These are phyloP conservation scores for Nixonia krombeini DNA, from an alignment of 1,140 invertebrate species.

Conservation along the genomic window DNA sequence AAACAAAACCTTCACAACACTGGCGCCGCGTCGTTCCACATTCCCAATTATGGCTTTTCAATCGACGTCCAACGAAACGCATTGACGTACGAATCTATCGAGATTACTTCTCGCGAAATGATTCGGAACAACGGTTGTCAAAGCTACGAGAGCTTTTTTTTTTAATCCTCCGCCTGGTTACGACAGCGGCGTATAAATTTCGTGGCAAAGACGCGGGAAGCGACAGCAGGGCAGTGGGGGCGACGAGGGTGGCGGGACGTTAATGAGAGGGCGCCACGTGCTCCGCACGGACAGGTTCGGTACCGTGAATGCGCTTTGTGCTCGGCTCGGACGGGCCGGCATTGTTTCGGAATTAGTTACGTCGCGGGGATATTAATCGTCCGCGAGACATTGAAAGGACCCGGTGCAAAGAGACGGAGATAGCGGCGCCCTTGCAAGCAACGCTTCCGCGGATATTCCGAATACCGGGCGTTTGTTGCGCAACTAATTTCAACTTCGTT, in stretches of 20 bases:
- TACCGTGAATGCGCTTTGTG: conserved; percentile 46
- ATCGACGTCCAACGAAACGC: too few relatives aligned
- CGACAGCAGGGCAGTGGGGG: too few relatives aligned
- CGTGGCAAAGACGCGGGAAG: conserved; percentile 21
- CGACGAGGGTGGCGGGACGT: conserved; percentile 9
- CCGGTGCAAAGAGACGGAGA: not conserved
- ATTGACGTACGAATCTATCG: too few relatives aligned
- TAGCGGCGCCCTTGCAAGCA: not conserved
- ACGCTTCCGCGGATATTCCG: conserved; percentile 11
- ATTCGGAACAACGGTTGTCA: too few relatives aligned
- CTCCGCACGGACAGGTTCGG: conserved; percentile 16
- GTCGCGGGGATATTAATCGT: conserved; percentile 49
- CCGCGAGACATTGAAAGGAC: conserved; percentile 38
- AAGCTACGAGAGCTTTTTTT: too few relatives aligned
- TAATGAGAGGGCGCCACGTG: conserved; percentile 31
- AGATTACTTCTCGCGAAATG: too few relatives aligned
- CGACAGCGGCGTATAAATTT: not conserved
- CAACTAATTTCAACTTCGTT: conserved; percentile 36
- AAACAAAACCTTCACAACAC: too few relatives aligned
- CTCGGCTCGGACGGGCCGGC: conserved; percentile 25
- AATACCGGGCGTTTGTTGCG: conserved; percentile 34
- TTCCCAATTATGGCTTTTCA: too few relatives aligned
- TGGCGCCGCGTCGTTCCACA: too few relatives aligned
- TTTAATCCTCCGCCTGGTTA: too few relatives aligned
- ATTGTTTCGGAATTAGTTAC: conserved; percentile 54